phyloP scores from a whole-genome alignment of 2,797 vertebrate species.

The Melanotaenia trifasciata region DNA sequence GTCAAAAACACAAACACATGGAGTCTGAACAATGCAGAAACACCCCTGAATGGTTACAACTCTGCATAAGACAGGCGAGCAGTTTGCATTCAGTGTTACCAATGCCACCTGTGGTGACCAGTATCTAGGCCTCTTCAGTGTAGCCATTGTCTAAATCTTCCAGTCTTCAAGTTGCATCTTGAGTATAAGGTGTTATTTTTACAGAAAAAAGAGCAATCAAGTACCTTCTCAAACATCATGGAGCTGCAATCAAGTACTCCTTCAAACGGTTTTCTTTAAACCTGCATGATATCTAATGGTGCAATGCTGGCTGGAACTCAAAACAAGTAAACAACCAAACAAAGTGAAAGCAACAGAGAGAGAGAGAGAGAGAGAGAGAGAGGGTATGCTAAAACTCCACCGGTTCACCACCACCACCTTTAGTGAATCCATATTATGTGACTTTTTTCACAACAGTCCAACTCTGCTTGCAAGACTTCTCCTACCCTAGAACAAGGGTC shows the following conservation, averaged over 20 bases:
- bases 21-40: neutral
- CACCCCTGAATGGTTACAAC: neutral
- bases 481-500: neutral
- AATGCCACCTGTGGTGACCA: neutral
- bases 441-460: neutral
- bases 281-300: neutral
- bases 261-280: conserved; percentile 11
- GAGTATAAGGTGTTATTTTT: neutral
- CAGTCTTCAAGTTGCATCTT: neutral
- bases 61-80: neutral
- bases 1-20: neutral
- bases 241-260: neutral
- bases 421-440: neutral
- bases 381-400: too few relatives aligned
- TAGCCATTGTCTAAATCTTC: neutral
- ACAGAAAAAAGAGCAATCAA: neutral
- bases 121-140: neutral
- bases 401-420: too few relatives aligned
- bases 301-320: neutral
- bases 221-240: neutral
- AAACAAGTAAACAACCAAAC: neutral
- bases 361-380: too few relatives aligned
- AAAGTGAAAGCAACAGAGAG: neutral
- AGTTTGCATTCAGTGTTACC: neutral
- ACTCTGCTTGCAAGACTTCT: neutral